phyloP scores from a whole-genome alignment of 1,140 invertebrate genomes.

The Anagrus nilaparvatae region DNA sequence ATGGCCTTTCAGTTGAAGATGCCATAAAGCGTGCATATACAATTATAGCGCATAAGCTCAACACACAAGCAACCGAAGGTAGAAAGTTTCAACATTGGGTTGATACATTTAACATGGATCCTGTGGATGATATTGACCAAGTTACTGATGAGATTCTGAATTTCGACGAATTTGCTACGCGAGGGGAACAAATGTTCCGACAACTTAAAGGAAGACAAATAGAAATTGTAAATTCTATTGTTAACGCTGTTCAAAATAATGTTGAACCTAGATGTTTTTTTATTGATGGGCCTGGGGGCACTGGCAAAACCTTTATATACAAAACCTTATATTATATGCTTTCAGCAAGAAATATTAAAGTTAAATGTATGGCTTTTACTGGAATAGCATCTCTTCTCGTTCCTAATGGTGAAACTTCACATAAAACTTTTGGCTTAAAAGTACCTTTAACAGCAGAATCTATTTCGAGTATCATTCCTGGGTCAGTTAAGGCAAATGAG shows the following conservation, averaged over 20 bases:
- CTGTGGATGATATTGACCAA: neutral
- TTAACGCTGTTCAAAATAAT: neutral
- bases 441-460: neutral
- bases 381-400: conserved; percentile 18
- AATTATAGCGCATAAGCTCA: neutral
- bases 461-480: conserved; percentile 21
- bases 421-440: conserved; percentile 16
- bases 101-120: neutral
- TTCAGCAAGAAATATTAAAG: neutral
- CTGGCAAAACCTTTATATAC: conserved; percentile 14
- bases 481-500: conserved; percentile 10
- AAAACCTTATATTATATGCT: conserved; percentile 1
- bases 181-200: too few species aligned
- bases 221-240: neutral
- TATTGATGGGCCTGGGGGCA: conserved; percentile 14
- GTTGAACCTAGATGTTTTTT: neutral
- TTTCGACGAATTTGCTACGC: too few species aligned
- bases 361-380: conserved; percentile 8
- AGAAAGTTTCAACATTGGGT: neutral
- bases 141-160: neutral
- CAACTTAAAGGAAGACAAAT: conserved; percentile 1
- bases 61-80: neutral
- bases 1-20: neutral
- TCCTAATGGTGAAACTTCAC: conserved; percentile 16
- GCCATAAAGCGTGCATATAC: neutral